A percentile compares a stretch with the other conserved stretches of the same genome.
Conservation (phyloP, 2,113 vertebrate species). For the Brachyhypopomus gauderio region DNA sequence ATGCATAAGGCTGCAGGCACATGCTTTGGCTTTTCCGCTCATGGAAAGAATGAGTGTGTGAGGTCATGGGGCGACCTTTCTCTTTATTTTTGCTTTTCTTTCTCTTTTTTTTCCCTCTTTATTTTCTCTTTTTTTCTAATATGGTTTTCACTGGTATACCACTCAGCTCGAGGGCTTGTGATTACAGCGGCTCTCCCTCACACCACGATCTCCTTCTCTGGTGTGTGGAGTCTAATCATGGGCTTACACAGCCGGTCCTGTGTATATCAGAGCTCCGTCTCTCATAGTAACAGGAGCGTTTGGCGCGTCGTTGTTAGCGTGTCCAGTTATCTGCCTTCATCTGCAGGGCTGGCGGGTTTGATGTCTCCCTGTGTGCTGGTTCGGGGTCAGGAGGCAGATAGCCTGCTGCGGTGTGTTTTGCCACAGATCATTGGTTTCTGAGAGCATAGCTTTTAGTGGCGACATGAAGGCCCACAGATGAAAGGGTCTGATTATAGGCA, state of each 20-base stretch:
- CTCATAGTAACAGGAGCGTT: neutral
- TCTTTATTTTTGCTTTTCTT: neutral
- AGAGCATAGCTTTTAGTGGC: neutral
- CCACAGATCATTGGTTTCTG: slow-evolving; percentile 5
- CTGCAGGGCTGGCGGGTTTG: neutral
- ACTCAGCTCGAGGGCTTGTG: neutral
- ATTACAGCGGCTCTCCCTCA: neutral
- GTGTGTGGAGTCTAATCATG: neutral
- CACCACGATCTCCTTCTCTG: neutral
- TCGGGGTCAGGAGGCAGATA: neutral
- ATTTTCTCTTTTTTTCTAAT: too few species aligned
- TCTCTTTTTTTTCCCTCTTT: too few species aligned
- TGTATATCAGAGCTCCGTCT: neutral
- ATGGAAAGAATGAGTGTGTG: slow-evolving; percentile 37
- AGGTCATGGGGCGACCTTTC: neutral
- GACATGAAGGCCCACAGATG: slow-evolving; percentile 6
- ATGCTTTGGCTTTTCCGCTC: slow-evolving; percentile 44
- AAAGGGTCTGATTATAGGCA: slow-evolving; percentile 43
- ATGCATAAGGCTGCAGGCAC: slow-evolving; percentile 30
- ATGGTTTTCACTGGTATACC: too few species aligned
- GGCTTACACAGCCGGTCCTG: too few species aligned
- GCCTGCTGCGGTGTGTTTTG: slow-evolving; percentile 7
- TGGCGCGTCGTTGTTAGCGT: neutral
- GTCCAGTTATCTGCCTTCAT: slow-evolving; percentile 8
- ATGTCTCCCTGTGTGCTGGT: slow-evolving; percentile 1